These are phyloP conservation scores for Apomyelois bistriatella DNA, from an alignment of 2,888 invertebrate genomes.

Conservation along the genomic window DNA sequence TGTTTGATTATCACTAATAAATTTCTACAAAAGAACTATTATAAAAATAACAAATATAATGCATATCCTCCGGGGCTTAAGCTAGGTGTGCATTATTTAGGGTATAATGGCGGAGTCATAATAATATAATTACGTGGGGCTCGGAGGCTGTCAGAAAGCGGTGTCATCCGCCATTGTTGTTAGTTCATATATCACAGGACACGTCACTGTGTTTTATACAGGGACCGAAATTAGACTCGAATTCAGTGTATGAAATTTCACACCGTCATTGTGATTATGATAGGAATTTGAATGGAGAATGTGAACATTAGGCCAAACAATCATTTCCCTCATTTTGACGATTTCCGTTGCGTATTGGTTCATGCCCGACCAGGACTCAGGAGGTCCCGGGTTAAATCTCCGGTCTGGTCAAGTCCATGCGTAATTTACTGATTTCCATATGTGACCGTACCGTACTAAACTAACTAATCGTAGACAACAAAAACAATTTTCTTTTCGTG, in stretches of 20 bases:
- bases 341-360: too few relatives aligned
- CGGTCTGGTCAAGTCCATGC: too few relatives aligned
- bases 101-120: constrained; percentile 72
- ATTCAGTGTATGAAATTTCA: constrained; percentile 17
- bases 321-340: too few relatives aligned
- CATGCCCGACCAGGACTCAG: too few relatives aligned
- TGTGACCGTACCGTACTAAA: too few relatives aligned
- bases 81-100: constrained; percentile 34
- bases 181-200: constrained; percentile 52
- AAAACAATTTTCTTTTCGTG: too few relatives aligned
- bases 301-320: background rate
- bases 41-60: constrained; percentile 30
- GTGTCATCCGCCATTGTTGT: constrained; percentile 65
- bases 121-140: constrained; percentile 64
- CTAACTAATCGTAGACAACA: too few relatives aligned
- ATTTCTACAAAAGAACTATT: background rate
- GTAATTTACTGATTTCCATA: too few relatives aligned
- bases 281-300: background rate
- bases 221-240: constrained; percentile 26
- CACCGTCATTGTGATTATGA: constrained; percentile 3
- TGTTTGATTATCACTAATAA: too few relatives aligned
- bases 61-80: constrained; percentile 37
- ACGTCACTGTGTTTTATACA: constrained; percentile 48
- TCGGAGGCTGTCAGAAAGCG: constrained; percentile 47
- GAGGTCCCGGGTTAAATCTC: too few relatives aligned